These are phyloP conservation scores for Acleris emargana DNA, from an alignment of 2,888 invertebrate species.

Conservation along the genomic window DNA sequence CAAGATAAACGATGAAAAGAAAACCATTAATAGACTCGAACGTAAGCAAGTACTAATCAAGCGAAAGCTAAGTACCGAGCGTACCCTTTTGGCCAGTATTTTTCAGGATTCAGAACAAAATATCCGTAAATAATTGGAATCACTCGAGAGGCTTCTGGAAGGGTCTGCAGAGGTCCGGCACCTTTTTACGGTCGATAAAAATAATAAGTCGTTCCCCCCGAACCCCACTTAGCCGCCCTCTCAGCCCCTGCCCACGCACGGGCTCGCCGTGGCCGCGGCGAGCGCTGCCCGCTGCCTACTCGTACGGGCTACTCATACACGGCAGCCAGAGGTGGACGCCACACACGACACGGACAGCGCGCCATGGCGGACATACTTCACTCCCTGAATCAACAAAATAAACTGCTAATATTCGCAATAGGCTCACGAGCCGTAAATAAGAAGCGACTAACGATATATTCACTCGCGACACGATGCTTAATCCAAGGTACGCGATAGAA, in stretches of 20 bases:
- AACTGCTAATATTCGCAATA: no score
- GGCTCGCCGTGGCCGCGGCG: conserved; percentile 51
- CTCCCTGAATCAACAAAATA: no score
- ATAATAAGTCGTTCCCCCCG: conserved; percentile 70
- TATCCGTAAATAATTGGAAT: conserved; percentile 77
- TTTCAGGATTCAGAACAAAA: conserved; percentile 73
- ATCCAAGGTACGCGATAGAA: conserved; percentile 50
- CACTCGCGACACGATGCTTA: conserved; percentile 41
- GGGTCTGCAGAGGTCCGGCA: conserved; percentile 72
- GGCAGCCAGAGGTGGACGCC: neutral
- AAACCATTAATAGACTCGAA: conserved; percentile 43
- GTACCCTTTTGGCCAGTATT: conserved; percentile 65
- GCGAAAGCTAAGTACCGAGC: conserved; percentile 57
- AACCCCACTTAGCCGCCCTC: conserved; percentile 41
- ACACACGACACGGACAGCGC: neutral
- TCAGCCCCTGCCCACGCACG: conserved; percentile 10
- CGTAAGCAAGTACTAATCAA: conserved; percentile 52
- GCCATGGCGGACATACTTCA: neutral
- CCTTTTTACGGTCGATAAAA: conserved; percentile 82
- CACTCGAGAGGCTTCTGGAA: conserved; percentile 67
- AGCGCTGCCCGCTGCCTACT: conserved; percentile 58
- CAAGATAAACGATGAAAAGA: conserved; percentile 36
- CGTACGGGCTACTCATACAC: neutral
- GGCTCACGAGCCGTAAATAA: conserved; percentile 4
- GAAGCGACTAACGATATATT: conserved; percentile 41